A percentile compares a stretch with the other conserved stretches of the same genome.
These are phyloP conservation scores for Oncopodura yosiiana DNA, from an alignment of 1,140 invertebrate species.

Conservation along the genomic window DNA sequence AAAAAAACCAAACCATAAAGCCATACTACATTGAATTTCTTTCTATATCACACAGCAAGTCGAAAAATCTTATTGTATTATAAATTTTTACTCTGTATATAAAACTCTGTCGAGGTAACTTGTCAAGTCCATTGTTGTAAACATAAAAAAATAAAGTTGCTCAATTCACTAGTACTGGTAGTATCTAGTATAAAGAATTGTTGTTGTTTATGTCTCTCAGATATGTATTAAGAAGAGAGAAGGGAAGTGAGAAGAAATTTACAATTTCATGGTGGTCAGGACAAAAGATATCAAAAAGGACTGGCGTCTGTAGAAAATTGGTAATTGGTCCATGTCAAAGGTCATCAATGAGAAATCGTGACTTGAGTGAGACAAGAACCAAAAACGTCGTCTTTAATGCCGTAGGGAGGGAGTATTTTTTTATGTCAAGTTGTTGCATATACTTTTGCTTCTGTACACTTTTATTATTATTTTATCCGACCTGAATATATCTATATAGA, in stretches of 20 bases:
- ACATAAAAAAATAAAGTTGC: neutral
- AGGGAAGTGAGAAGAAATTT: constrained; percentile 26
- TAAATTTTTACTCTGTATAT: neutral
- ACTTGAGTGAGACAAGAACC: constrained; percentile 16
- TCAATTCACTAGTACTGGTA: neutral
- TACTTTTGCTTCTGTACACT: constrained; percentile 8
- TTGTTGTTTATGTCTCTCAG: too few relatives aligned
- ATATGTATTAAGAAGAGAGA: constrained; percentile 8
- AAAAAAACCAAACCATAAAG: too few relatives aligned
- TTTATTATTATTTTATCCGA: constrained; percentile 7
- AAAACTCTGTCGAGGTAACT: neutral
- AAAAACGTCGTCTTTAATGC: neutral
- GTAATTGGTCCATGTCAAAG: constrained; percentile 17
- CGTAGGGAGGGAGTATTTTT: neutral
- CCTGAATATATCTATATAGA: constrained; percentile 4
- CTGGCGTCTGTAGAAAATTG: constrained; percentile 17
- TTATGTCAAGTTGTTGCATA: neutral
- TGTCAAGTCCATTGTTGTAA: neutral
- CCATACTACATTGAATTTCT: too few relatives aligned
- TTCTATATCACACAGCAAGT: too few relatives aligned
- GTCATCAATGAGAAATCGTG: constrained; percentile 22
- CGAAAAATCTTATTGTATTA: too few relatives aligned
- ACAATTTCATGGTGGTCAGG: constrained; percentile 29
- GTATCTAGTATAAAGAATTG: too few relatives aligned
- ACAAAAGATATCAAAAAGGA: too few relatives aligned